A percentile compares a stretch with the other conserved stretches of the same genome.
phyloP scores from a whole-genome alignment of 2,797 vertebrate species.

The Pterois miles region DNA sequence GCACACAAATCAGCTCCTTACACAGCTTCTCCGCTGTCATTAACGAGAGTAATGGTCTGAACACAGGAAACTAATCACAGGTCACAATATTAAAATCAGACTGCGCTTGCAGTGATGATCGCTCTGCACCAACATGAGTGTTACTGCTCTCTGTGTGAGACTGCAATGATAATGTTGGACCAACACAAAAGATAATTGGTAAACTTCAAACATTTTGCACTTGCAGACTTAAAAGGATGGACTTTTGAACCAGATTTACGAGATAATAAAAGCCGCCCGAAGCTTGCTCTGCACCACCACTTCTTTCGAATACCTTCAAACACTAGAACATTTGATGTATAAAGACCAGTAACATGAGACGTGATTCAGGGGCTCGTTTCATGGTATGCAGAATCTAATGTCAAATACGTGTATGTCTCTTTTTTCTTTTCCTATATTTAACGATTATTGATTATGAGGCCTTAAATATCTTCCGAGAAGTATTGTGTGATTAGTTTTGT shows the following conservation, averaged over 20 bases:
- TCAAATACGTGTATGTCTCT: background rate
- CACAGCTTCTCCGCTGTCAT: background rate
- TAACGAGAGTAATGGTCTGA: constrained; percentile 15
- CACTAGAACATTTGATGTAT: background rate
- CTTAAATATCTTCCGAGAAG: background rate
- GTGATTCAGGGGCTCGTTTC: background rate
- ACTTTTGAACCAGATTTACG: constrained; percentile 30
- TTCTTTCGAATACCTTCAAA: constrained; percentile 17
- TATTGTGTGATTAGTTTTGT: background rate
- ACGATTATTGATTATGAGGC: background rate
- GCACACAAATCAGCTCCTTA: background rate
- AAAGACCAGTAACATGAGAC: constrained; percentile 1
- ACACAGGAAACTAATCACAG: constrained; percentile 21
- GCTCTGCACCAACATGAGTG: constrained; percentile 6
- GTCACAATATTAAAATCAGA: constrained; percentile 14
- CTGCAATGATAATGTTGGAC: background rate
- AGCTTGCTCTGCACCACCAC: constrained; percentile 5
- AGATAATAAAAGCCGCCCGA: background rate
- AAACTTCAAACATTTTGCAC: constrained; percentile 26
- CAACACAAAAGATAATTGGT: constrained; percentile 22
- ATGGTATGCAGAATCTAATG: fast-evolving
- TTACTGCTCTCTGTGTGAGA: background rate
- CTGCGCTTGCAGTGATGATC: background rate
- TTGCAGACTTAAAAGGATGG: constrained; percentile 25
- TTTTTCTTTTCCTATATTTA: background rate